Percentiles rank a stretch among this genome's conserved stretches.
Conservation (phyloP, 2,113 vertebrate species). For the Propithecus coquereli region DNA sequence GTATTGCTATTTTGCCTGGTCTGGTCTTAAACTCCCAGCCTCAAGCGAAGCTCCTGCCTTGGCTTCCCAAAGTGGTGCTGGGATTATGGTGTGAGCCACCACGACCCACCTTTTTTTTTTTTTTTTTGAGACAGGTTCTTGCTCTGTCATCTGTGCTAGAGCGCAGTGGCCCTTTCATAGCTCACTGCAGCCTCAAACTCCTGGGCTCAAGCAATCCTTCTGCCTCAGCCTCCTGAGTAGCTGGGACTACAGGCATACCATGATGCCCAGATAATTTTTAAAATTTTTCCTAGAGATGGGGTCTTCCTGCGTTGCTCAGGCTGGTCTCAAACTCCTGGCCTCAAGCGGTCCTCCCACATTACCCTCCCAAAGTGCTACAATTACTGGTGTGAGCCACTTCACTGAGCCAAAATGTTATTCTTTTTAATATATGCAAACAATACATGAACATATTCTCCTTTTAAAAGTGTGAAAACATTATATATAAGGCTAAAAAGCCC, state of each 20-base stretch:
- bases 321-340: not conserved
- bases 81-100: too few species aligned
- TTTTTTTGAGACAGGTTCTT: not conserved
- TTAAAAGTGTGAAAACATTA: not conserved
- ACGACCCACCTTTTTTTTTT: accelerated
- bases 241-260: not conserved
- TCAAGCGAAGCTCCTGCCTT: too few species aligned
- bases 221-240: not conserved
- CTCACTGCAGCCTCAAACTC: not conserved
- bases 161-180: not conserved
- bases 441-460: not conserved
- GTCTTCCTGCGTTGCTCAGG: not conserved
- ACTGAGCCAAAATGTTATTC: not conserved
- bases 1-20: too few species aligned
- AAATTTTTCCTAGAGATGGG: not conserved
- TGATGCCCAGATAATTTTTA: not conserved
- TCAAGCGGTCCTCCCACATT: not conserved
- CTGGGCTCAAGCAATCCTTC: not conserved
- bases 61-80: too few species aligned
- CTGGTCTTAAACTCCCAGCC: too few species aligned
- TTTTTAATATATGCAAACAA: not conserved
- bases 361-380: not conserved
- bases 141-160: not conserved
- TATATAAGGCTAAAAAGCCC: not conserved
- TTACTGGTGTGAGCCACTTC: not conserved